These are phyloP conservation scores for Diprion similis DNA, from an alignment of 1,140 invertebrate genomes.

Conservation along the genomic window DNA sequence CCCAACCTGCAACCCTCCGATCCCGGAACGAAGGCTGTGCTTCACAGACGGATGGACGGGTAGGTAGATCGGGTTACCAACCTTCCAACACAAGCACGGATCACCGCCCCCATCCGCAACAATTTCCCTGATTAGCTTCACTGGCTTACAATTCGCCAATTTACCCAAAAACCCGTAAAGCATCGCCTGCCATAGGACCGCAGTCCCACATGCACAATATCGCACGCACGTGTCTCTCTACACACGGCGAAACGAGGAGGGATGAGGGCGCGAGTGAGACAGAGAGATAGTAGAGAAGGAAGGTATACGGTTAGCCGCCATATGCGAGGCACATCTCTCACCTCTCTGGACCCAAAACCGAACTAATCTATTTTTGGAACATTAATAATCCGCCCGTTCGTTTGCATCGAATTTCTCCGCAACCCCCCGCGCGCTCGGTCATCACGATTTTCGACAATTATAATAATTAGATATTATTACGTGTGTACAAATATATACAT, in stretches of 20 bases:
- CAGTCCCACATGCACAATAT: slow-evolving; percentile 16
- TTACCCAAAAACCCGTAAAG: slow-evolving; percentile 50
- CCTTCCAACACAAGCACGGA: slow-evolving; percentile 42
- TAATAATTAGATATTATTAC: neutral
- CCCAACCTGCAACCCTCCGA: slow-evolving; percentile 20
- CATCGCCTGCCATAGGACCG: slow-evolving; percentile 34
- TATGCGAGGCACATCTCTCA: slow-evolving; percentile 40
- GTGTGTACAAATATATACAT: neutral
- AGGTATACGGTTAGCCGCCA: slow-evolving; percentile 32
- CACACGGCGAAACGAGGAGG: neutral
- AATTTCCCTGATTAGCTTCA: slow-evolving; percentile 56
- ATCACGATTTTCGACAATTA: neutral
- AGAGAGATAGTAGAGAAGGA: neutral
- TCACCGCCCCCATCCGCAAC: slow-evolving; percentile 51
- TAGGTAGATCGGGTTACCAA: slow-evolving; percentile 50
- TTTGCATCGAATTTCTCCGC: slow-evolving; percentile 10
- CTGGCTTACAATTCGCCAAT: slow-evolving; percentile 54
- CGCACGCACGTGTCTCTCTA: slow-evolving; percentile 13
- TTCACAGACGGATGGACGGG: slow-evolving; percentile 19
- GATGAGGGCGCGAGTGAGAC: neutral
- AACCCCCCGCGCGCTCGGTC: too few relatives aligned
- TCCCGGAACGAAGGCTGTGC: neutral
- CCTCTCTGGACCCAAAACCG: slow-evolving; percentile 14
- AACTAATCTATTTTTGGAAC: slow-evolving; percentile 10
- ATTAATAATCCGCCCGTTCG: slow-evolving; percentile 3